Evolutionary conservation across 2,888 invertebrate genomes (phyloP).

Genomic region (Petrophora chlorosata): DNA sequence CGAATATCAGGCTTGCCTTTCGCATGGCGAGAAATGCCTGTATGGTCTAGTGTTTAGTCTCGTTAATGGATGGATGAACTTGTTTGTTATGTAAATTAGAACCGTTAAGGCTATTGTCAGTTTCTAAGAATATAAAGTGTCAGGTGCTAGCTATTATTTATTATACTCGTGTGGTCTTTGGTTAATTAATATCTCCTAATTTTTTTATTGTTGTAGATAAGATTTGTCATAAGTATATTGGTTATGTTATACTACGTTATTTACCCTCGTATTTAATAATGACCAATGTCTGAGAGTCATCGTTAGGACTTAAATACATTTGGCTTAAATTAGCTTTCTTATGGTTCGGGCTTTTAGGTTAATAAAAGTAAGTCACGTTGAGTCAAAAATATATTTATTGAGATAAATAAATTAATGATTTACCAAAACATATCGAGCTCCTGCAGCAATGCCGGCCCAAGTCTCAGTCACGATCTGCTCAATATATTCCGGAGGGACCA

Average conservation of each 20-base stretch:
- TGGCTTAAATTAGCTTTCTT: no score
- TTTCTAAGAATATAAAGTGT: constrained; percentile 9
- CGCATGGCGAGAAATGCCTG: constrained; percentile 4
- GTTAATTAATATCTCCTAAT: no score
- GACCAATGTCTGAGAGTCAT: no score
- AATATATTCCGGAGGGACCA: constrained; percentile 82
- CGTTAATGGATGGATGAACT: neutral
- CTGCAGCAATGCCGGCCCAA: constrained; percentile 82
- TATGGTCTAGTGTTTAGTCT: no score
- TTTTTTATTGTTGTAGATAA: no score
- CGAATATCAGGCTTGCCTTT: neutral
- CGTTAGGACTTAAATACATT: no score
- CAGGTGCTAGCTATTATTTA: neutral
- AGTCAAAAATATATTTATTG: neutral
- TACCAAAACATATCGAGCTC: constrained; percentile 57
- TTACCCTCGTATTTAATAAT: no score
- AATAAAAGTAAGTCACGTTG: neutral
- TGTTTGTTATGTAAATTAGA: constrained; percentile 15
- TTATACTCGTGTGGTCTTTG: no score
- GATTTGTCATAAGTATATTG: no score
- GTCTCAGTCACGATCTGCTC: constrained; percentile 84
- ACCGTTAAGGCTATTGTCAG: constrained; percentile 5
- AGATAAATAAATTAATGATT: constrained; percentile 32
- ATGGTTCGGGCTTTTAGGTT: neutral
- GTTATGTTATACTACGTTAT: no score